A percentile compares a stretch with the other conserved stretches of the same genome.
These are phyloP conservation scores for Athetis lepigone DNA, from an alignment of 2,888 invertebrate genomes.

Conservation along the genomic window DNA sequence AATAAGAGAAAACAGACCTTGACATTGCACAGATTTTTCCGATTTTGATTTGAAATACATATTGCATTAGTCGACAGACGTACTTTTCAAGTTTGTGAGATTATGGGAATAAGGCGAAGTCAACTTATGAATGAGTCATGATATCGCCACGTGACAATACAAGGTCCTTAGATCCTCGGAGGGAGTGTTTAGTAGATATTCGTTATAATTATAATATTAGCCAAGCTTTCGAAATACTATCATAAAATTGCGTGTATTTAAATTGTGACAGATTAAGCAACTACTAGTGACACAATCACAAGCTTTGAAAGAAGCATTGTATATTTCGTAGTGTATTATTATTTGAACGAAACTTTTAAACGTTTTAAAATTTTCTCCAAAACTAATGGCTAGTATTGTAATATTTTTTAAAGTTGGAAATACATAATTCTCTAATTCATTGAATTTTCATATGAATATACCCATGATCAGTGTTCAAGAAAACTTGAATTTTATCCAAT, in stretches of 20 bases:
- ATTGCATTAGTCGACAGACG: constrained; percentile 14
- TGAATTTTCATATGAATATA: too few species aligned
- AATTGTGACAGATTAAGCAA: background rate
- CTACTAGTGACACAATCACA: background rate
- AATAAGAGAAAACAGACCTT: constrained; percentile 52
- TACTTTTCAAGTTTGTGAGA: constrained; percentile 2
- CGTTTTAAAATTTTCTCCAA: too few species aligned
- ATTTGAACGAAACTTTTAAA: too few species aligned
- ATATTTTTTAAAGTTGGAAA: too few species aligned
- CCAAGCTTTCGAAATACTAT: background rate
- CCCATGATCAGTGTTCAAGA: too few species aligned
- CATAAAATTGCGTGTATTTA: background rate
- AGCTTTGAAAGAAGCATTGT: background rate
- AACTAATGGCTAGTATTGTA: too few species aligned
- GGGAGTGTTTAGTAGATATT: background rate
- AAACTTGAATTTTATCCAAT: background rate
- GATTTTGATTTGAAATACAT: constrained; percentile 43
- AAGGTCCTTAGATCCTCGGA: background rate
- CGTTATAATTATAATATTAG: background rate
- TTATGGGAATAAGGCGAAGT: constrained; percentile 14
- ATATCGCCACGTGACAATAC: background rate
- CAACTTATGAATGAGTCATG: constrained; percentile 26
- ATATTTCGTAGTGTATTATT: too few species aligned
- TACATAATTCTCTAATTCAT: too few species aligned
- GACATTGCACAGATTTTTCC: constrained; percentile 39